These are phyloP conservation scores for Rhabditoides inermis DNA, from an alignment of 2,888 invertebrate genomes.

Conservation along the genomic window DNA sequence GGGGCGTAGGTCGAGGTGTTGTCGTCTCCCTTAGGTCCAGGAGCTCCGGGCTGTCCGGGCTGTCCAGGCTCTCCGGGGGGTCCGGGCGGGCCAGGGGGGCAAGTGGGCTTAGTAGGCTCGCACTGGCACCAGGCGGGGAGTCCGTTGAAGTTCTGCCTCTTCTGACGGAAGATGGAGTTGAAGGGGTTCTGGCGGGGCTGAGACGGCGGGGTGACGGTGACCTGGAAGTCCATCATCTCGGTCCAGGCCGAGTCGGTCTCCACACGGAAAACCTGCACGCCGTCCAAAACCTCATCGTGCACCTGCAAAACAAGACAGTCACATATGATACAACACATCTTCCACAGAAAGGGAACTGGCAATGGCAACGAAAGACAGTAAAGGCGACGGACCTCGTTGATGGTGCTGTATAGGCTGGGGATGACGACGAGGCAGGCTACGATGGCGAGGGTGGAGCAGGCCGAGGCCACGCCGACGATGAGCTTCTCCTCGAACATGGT, in stretches of 20 bases:
- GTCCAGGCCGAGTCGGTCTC: slow-evolving; percentile 40
- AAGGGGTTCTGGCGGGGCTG: slow-evolving; percentile 33
- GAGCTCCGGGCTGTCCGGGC: slow-evolving; percentile 26
- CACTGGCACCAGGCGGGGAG: slow-evolving; percentile 38
- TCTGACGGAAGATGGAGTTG: slow-evolving; percentile 36
- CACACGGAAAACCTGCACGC: slow-evolving; percentile 34
- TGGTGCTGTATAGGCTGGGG: no score
- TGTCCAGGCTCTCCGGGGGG: slow-evolving; percentile 32
- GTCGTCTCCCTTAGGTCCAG: slow-evolving; percentile 31
- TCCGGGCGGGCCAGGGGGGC: slow-evolving; percentile 35
- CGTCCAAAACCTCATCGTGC: slow-evolving; percentile 20
- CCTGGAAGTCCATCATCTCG: slow-evolving; percentile 39
- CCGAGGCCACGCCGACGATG: no score
- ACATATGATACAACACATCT: no score
- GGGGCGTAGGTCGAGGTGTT: slow-evolving; percentile 25
- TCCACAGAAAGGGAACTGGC: no score
- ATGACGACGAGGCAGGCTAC: no score
- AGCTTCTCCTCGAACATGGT: no score
- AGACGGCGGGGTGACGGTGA: slow-evolving; percentile 43
- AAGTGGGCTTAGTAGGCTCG: slow-evolving; percentile 33
- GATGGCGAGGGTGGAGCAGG: no score
- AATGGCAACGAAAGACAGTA: no score
- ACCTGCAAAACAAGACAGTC: no score
- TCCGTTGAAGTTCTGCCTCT: slow-evolving; percentile 29
- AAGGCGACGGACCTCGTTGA: no score